A percentile compares a stretch with the other conserved stretches of the same genome.
Evolutionary conservation across 2,888 invertebrate genomes (phyloP).

Genomic region (Aelia acuminata): DNA sequence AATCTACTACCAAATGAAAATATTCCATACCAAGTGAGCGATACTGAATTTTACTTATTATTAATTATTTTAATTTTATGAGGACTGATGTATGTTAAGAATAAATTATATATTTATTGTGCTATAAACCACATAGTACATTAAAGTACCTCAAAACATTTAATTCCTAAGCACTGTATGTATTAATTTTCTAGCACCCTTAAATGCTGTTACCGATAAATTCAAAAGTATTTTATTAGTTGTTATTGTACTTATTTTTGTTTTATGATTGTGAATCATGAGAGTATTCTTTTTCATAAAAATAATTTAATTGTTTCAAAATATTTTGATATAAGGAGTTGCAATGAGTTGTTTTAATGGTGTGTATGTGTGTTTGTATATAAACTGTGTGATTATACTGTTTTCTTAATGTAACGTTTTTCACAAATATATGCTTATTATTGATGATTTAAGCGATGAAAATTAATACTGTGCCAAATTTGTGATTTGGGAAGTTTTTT

Average conservation of each 20-base stretch:
- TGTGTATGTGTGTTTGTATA: slow-evolving; percentile 39
- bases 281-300: slow-evolving; percentile 25
- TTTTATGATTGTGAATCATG: slow-evolving; percentile 43
- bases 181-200: slow-evolving; percentile 38
- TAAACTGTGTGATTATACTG: slow-evolving; percentile 44
- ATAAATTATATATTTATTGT: slow-evolving; percentile 46
- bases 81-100: slow-evolving; percentile 36
- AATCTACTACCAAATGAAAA: slow-evolving; percentile 12
- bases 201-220: slow-evolving; percentile 29
- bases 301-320: slow-evolving; percentile 41
- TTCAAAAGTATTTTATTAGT: slow-evolving; percentile 44
- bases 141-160: slow-evolving; percentile 43
- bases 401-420: slow-evolving; percentile 34
- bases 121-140: slow-evolving; percentile 37
- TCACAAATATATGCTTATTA: slow-evolving; percentile 49
- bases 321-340: slow-evolving; percentile 47
- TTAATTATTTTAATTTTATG: slow-evolving; percentile 39
- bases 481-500: slow-evolving; percentile 58
- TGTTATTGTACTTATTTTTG: slow-evolving; percentile 47
- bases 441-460: slow-evolving; percentile 55
- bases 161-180: slow-evolving; percentile 44
- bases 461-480: slow-evolving; percentile 57
- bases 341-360: not conserved
- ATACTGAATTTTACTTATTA: slow-evolving; percentile 33
- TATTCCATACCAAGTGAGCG: not conserved